Conservation (phyloP, 1,140 invertebrate species). For the Drosophila bifasciata region DNA sequence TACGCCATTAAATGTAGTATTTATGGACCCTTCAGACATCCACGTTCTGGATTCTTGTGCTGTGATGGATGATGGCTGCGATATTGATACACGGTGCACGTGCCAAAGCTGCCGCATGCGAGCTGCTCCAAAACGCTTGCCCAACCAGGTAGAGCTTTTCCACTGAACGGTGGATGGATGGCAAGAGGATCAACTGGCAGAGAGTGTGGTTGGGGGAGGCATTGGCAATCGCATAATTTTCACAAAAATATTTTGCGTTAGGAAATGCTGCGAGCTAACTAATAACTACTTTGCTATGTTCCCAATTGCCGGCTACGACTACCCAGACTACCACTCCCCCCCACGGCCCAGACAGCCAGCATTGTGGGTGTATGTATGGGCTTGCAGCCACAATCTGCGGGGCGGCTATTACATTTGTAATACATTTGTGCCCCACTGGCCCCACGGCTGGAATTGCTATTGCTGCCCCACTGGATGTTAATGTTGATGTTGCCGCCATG, state of each 20-base stretch:
- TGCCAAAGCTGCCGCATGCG: neutral
- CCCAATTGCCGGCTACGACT: conserved; percentile 16
- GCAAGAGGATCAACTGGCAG: conserved; percentile 2
- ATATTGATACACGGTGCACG: conserved; percentile 1
- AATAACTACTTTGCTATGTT: conserved; percentile 56
- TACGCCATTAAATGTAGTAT: neutral
- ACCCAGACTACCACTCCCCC: neutral
- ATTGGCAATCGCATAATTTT: conserved; percentile 42
- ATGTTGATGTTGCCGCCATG: conserved; percentile 2
- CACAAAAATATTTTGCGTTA: conserved; percentile 62
- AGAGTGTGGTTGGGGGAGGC: conserved; percentile 9
- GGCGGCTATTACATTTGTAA: conserved; percentile 65
- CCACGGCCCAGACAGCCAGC: neutral
- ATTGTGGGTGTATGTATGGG: too few species aligned
- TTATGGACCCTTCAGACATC: neutral
- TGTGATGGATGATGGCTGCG: neutral
- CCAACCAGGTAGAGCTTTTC: conserved; percentile 21
- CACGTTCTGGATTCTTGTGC: conserved; percentile 3
- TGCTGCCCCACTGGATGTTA: conserved; percentile 16
- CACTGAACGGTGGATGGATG: neutral
- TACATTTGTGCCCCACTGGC: conserved; percentile 55
- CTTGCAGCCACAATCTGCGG: conserved; percentile 28
- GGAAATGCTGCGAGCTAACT: conserved; percentile 59
- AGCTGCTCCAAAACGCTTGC: conserved; percentile 19
- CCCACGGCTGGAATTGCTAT: conserved; percentile 42